Base-by-base conservation (phyloP, 2,113 vertebrate species). In the Tympanuchus pallidicinctus region DNA sequence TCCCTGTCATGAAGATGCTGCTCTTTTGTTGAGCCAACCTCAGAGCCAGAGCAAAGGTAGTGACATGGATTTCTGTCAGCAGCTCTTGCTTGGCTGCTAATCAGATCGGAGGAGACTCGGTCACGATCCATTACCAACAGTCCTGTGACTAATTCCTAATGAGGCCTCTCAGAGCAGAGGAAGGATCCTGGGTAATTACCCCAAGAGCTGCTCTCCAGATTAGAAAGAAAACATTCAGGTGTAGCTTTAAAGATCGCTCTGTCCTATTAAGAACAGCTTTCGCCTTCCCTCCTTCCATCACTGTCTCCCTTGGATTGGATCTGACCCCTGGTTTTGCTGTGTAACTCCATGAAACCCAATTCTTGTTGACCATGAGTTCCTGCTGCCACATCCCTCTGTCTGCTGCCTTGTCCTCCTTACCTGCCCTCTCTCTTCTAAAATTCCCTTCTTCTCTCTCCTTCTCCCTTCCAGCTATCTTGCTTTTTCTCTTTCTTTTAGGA, bases 21-120 rank as follows among this genome's bases (percentile, higher is more conserved):
- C 67, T 97, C 87, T 97, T 96, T 93, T 90, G 94, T 85, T 90
- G 92, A 90, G 83, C 45, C 11, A 3, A 70, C 73, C 76, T 81
- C 1, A 1, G 13, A 90, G 75, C n/a, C 57, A 74, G 82, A 96
- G 81, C 0, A 1, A 85, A 96, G 77, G 86, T 13, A 72, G 88
- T 47, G 94, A 81, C 82, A 72, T 42, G 76, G 75, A 93, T 93
- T 93, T 90, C 87, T 78, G 71, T 89, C 61, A 89, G 88, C 43
- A 80, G 82, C 69, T 92, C 78, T 56, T 45, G 90, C 83, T 87
- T 15, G 0, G 72, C 71, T 79, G 78, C 86, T 96, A 83, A 95
- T 90, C 65, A 92, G 91, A 93, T 81, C 78, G 75, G 64, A 85
- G 75, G 54, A 78, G 32, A 40, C 67, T 82, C 13, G 38, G 70